Conservation (phyloP, 2,797 vertebrate species). For the Gymnopithys bicolor region DNA sequence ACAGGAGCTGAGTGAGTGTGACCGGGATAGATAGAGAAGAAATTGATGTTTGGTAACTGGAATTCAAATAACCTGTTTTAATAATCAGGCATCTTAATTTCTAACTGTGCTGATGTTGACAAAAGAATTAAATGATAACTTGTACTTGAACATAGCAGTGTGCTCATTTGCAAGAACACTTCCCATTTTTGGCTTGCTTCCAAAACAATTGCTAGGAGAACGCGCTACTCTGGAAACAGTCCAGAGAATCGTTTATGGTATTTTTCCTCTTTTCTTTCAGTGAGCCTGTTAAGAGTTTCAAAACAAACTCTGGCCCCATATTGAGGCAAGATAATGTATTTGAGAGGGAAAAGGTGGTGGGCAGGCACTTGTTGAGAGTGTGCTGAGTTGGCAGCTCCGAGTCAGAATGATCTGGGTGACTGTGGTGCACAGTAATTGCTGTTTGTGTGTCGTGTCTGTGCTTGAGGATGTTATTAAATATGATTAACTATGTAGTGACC, state of each 20-base stretch:
- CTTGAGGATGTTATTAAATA: constrained; percentile 42
- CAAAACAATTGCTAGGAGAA: constrained; percentile 80
- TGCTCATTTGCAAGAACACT: constrained; percentile 77
- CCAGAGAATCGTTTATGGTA: constrained; percentile 78
- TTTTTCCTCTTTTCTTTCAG: constrained; percentile 77
- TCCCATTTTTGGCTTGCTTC: constrained; percentile 77
- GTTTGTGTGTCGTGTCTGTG: background rate
- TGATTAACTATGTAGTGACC: constrained; percentile 48
- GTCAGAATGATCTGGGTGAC: background rate
- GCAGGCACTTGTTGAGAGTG: background rate
- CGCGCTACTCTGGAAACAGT: constrained; percentile 76
- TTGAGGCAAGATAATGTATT: constrained; percentile 71
- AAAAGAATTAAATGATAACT: constrained; percentile 85
- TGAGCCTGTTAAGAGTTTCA: constrained; percentile 81
- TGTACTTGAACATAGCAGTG: constrained; percentile 70
- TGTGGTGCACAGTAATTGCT: background rate
- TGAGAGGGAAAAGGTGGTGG: constrained; percentile 35
- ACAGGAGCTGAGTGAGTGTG: background rate
- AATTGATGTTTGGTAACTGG: constrained; percentile 54
- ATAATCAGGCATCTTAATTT: constrained; percentile 83
- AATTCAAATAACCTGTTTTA: constrained; percentile 80
- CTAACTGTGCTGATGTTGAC: constrained; percentile 78
- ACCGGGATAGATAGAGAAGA: background rate
- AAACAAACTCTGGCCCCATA: constrained; percentile 81
- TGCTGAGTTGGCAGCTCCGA: background rate